Base-by-base conservation (phyloP, 2,888 invertebrate species). In the Trachelus troglodyta region DNA sequence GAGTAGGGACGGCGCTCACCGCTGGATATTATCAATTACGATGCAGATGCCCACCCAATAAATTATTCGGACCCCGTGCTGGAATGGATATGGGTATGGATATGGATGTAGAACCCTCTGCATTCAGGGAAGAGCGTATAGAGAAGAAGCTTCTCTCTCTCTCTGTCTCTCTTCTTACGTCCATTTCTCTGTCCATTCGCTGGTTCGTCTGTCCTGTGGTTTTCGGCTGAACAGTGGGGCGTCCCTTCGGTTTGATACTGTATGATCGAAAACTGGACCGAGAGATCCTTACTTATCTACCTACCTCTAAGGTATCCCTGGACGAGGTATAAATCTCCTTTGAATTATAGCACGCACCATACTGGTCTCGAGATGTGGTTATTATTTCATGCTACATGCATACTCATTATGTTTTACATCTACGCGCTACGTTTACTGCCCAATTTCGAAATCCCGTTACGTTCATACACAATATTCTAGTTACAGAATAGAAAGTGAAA, bases 21-120 rank as follows among this genome's bases (percentile, higher is more conserved):
- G 84, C 83, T 83, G 85, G 85, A 86, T 86, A 86, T 83, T 86
- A 85, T 86, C 86, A 86, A 86, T 86, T 85, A 86, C 84, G 86
- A 85, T 85, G 86, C 86, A 83, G 82, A 85, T 83, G 81, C 81
- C 79, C 83, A 80, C 75, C 81, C 84, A 83, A 85, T 86, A 85
- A 86, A 85, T 86, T 86, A 86, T 85, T 85, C 82, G 80, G 83
- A 81, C 79, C 82, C 82, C 79, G 82, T 79, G 80, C 81, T 78
- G 82, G 76, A 80, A 77, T 69, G 79, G 69, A 69, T 74, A 68
- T 73, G 76, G 74, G 71, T 71, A 71, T 71, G 71, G 71, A 71
- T 71, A 71, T 71, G 71, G 71, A 34, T 71, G 31, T 71, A 71
- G 71, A 31, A 71, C 71, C 71, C 71, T 71, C 71, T 71, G 33